phyloP scores from a whole-genome alignment of 2,113 vertebrate genomes.

The Alaudala cheleensis region DNA sequence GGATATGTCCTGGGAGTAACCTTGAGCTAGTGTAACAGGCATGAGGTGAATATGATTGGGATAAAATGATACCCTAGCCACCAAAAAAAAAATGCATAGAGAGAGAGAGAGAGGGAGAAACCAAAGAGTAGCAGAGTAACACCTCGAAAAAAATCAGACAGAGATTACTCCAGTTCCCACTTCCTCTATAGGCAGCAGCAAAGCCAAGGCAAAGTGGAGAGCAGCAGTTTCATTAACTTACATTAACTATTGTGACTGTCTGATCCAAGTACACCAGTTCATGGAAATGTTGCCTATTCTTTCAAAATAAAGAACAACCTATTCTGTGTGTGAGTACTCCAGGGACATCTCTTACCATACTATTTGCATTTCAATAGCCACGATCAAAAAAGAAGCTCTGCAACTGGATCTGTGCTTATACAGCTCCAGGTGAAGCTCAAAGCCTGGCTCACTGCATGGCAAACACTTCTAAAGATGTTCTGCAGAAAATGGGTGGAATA shows the following conservation, averaged over 20 bases:
- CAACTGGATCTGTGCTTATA: background rate
- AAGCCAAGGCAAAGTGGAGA: background rate
- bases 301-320: background rate
- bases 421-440: background rate
- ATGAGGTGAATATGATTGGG: background rate
- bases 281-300: background rate
- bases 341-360: background rate
- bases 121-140: background rate
- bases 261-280: background rate
- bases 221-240: background rate
- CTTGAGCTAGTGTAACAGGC: background rate
- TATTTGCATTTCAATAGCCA: background rate
- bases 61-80: background rate
- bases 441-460: background rate
- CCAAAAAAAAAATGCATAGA: background rate
- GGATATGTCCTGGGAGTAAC: background rate
- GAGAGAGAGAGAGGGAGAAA: background rate
- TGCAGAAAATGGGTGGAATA: background rate
- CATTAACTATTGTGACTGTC: background rate
- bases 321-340: background rate
- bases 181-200: background rate
- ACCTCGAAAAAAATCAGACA: background rate
- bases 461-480: background rate
- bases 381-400: background rate
- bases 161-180: background rate